A percentile compares a stretch with the other conserved stretches of the same genome.
These are phyloP conservation scores for Drosophila birchii DNA, from an alignment of 2,888 invertebrate genomes.

Conservation along the genomic window DNA sequence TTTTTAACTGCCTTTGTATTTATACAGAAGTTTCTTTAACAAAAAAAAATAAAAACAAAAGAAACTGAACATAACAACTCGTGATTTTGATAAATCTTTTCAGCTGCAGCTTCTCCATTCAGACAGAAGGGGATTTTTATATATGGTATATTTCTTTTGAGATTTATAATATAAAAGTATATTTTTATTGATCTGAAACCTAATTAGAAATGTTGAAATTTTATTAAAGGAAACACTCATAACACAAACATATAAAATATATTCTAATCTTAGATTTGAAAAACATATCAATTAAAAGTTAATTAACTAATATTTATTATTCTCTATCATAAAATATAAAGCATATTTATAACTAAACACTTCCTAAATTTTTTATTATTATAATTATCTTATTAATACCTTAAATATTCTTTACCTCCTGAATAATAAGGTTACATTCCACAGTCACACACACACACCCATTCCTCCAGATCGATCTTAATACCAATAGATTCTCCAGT, in stretches of 20 bases:
- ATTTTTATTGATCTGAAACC: not conserved
- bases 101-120: conserved; percentile 23
- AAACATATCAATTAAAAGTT: no score
- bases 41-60: conserved; percentile 26
- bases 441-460: not conserved
- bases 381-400: no score
- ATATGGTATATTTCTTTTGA: not conserved
- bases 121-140: not conserved
- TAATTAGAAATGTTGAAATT: no score
- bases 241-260: no score
- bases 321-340: not conserved
- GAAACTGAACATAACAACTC: conserved; percentile 6
- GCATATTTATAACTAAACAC: no score
- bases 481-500: conserved; percentile 13
- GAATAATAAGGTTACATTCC: not conserved
- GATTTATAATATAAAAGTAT: not conserved
- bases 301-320: not conserved
- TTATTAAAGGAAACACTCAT: no score
- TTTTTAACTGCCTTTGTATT: not conserved
- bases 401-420: not conserved
- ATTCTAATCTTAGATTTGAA: no score
- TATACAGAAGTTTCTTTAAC: conserved; percentile 14
- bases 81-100: conserved; percentile 12
- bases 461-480: not conserved
- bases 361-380: not conserved